Base-by-base conservation (phyloP, 2,888 invertebrate species). In the Diarsia brunnea region DNA sequence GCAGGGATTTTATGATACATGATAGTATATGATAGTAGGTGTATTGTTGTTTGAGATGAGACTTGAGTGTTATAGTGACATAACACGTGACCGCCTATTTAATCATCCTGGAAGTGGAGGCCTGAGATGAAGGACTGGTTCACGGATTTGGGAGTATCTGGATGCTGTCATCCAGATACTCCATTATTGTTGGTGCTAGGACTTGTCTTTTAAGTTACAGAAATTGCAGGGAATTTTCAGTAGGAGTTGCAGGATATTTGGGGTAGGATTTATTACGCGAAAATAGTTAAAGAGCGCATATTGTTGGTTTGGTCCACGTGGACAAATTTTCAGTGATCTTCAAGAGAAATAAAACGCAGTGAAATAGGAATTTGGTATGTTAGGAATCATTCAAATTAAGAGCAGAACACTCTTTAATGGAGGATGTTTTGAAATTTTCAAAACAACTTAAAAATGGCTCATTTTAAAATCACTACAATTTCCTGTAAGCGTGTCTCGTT, bases 401-500 rank as follows among this genome's bases (percentile, higher is more conserved):
- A 24, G 11, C 16, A 7, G 8, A 21, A 19, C 11, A n/a, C 8
- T 5, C 2, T 1, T 7, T 51, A n/a, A 19, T 31, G 16, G 19
- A 49, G 2, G 16, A 24, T 73, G 45, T 61, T 60, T 79, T 58
- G n/a, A n/a, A 65, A 55, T 43, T 14, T 60, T 61, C 47, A 68
- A 75, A 82, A 84, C 51, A 67, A 67, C 60, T 51, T 43, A 43
- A 72, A 69, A 45, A 7, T n/a, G 38, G 53, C 69, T 60, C 47
- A 69, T 80, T 75, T 72, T 19, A 60, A 70, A 61, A 66, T 66
- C 45, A 38, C 64, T 66, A 76, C 31, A 45, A 73, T 75, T 69
- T 51, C 61, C 31, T 43, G 60, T n/a, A 45, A 70, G 24, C 66
- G 55, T 77, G 66, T 78, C 87, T 73, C 65, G 79, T 88, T 67